Conservation (phyloP, 2,113 vertebrate species). For the Pteronura brasiliensis region DNA sequence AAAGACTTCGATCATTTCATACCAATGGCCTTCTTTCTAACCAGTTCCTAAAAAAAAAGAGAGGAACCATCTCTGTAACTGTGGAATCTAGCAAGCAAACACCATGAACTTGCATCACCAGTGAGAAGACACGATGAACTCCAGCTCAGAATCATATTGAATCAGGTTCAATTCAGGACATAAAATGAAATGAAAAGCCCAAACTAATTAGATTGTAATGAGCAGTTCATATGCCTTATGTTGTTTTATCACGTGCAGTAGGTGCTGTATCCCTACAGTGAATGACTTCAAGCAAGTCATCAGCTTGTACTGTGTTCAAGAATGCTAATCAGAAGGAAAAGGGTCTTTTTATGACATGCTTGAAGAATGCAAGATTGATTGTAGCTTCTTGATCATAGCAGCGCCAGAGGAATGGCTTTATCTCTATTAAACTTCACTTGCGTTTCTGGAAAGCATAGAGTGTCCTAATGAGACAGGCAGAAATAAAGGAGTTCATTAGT, state of each 20-base stretch:
- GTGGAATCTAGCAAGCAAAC: constrained; percentile 44
- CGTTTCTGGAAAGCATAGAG: constrained; percentile 69
- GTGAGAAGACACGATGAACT: constrained; percentile 52
- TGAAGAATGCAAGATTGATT: constrained; percentile 80
- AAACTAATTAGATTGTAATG: constrained; percentile 85
- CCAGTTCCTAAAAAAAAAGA: background rate
- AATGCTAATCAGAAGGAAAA: constrained; percentile 84
- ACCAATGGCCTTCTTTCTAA: constrained; percentile 27
- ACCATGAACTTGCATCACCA: constrained; percentile 37
- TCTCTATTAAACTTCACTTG: constrained; percentile 75
- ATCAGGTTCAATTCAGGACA: constrained; percentile 76
- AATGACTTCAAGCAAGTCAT: constrained; percentile 84
- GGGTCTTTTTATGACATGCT: constrained; percentile 78
- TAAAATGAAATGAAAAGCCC: constrained; percentile 86
- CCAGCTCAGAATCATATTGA: constrained; percentile 60
- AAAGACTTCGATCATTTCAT: background rate
- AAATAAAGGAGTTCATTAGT: constrained; percentile 72
- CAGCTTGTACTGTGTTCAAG: constrained; percentile 80
- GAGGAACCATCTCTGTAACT: background rate
- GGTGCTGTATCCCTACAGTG: constrained; percentile 79
- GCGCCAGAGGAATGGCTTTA: constrained; percentile 67
- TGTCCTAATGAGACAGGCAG: constrained; percentile 71
- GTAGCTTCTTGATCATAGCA: constrained; percentile 78
- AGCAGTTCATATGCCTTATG: constrained; percentile 83
- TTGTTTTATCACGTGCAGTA: constrained; percentile 77